Percentiles rank a stretch among this genome's conserved stretches.
These are phyloP conservation scores for Mustela nigripes DNA, from an alignment of 2,113 vertebrate species.

Conservation along the genomic window DNA sequence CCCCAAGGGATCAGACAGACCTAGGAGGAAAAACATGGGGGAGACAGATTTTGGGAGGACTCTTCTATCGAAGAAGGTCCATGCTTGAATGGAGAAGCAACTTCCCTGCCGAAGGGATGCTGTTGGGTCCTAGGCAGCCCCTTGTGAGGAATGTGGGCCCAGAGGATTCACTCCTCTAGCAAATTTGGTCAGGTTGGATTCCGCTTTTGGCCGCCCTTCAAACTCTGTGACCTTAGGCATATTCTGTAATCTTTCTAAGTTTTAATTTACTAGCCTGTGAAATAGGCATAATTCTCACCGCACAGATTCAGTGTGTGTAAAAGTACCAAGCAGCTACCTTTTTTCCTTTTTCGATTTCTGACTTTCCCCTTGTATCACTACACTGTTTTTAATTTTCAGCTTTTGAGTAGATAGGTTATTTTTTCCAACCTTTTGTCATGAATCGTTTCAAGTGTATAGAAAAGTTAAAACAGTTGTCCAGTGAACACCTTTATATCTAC, in stretches of 20 bases:
- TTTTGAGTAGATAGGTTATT: background rate
- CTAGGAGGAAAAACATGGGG: background rate
- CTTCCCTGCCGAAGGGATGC: background rate
- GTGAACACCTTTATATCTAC: background rate
- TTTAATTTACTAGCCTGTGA: constrained; percentile 67
- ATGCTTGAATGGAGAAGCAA: background rate
- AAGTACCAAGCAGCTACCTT: constrained; percentile 18
- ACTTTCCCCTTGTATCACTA: background rate
- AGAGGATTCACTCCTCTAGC: background rate
- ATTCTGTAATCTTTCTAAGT: background rate
- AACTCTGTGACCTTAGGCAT: background rate
- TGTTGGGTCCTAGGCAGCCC: background rate
- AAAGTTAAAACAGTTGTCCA: background rate
- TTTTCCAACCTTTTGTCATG: constrained; percentile 33
- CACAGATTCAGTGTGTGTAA: constrained; percentile 52
- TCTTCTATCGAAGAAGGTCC: background rate
- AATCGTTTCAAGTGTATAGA: constrained; percentile 7
- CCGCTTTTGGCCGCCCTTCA: background rate
- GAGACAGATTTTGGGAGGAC: background rate
- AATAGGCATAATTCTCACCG: constrained; percentile 60
- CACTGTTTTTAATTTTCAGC: constrained; percentile 10
- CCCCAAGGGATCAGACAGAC: background rate
- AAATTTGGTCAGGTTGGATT: background rate
- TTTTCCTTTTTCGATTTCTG: constrained; percentile 35
- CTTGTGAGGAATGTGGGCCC: background rate